Base-by-base conservation (phyloP, 2,797 vertebrate genomes). In the Lates japonicus region DNA sequence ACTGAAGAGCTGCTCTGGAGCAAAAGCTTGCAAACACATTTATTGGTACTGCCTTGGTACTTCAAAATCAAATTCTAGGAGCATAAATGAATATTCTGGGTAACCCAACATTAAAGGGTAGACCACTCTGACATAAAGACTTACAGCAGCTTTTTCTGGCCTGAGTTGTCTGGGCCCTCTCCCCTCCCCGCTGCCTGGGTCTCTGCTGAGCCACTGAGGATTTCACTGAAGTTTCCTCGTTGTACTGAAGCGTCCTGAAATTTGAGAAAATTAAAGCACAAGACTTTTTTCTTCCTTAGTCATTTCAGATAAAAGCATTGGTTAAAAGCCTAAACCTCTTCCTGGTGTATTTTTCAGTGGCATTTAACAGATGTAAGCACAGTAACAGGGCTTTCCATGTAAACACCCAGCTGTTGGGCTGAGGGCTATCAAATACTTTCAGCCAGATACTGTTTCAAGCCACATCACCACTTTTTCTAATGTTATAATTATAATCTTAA, bases 241-340 rank as follows among this genome's bases (percentile, higher is more conserved):
- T 78, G 81, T 19, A 33, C 19, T 5, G 54, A 76, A 22, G 20
- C 10, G 5, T 52, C 71, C 90, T 91, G 70, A 59, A 78, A 81
- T 48, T 29, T 13, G 58, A 25, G 7, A 2, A 44, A 29, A 66
- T 39, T 29, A 35, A 54, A 70, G 2, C 14, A 11, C 3, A 39
- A 10, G 11, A 62, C 1, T 3, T 7, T 1, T 48, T 62, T 1
- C 25, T 76, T 29, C 25, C 25, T 29, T 29, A 29, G 25, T 29
- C 25, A 29, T 29, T 29, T 29, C 2, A 29, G 25, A 29, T 29
- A 29, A 29, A 29, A 29, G 25, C 25, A 29, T 29, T 2, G 25
- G 25, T 29, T 29, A 29, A 29, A 29, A 29, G 25, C 25, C 25
- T 29, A 29, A 29, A 29, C 25, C 25, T 29, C 25, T 1, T 29